These are phyloP conservation scores for Lysandra coridon DNA, from an alignment of 2,888 invertebrate species.

Conservation along the genomic window DNA sequence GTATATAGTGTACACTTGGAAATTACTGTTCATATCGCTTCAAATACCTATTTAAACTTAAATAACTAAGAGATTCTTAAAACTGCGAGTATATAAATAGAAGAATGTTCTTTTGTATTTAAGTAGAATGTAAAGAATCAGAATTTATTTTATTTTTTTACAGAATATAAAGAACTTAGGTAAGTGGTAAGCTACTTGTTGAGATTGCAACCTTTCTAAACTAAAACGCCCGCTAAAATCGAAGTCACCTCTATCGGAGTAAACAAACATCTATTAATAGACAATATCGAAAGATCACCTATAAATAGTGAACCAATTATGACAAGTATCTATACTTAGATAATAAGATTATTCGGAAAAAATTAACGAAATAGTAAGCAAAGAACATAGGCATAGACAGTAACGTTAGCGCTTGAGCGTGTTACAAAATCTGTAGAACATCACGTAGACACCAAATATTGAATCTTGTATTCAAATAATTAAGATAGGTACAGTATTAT, in stretches of 20 bases:
- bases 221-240: background rate
- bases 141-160: no score
- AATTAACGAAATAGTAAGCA: background rate
- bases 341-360: background rate
- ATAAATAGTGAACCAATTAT: slow-evolving; percentile 7
- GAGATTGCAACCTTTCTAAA: background rate
- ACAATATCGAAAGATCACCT: slow-evolving; percentile 15
- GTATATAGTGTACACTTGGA: no score
- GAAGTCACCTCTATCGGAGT: background rate
- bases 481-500: no score
- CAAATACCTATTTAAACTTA: no score
- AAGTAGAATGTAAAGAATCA: no score
- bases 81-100: no score
- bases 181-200: background rate
- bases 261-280: slow-evolving; percentile 8
- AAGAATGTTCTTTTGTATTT: no score
- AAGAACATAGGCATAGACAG: background rate
- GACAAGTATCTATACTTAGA: background rate
- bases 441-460: background rate
- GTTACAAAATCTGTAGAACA: background rate
- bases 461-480: no score
- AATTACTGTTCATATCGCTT: no score
- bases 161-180: background rate
- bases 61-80: no score
- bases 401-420: background rate